Percentiles rank a stretch among this genome's conserved stretches.
Evolutionary conservation across 2,888 invertebrate genomes (phyloP).

Genomic region (Cepaea hortensis): DNA sequence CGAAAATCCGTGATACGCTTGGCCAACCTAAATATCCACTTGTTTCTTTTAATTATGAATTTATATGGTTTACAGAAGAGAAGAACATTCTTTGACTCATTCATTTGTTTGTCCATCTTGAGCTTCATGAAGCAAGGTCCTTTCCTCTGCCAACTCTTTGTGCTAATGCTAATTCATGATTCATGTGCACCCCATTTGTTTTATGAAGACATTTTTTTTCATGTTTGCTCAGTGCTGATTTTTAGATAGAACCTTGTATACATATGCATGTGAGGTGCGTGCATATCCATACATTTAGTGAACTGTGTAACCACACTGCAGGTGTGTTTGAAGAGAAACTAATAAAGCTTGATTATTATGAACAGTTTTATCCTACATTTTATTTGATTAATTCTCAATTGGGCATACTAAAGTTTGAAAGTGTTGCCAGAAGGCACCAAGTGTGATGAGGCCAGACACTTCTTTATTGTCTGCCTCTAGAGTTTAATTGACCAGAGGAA

Average conservation of each 20-base stretch:
- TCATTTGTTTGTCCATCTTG: neutral
- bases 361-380: too few species aligned
- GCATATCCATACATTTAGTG: neutral
- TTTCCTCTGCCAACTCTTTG: neutral
- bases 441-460: too few species aligned
- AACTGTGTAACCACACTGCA: neutral
- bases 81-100: conserved; percentile 31
- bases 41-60: conserved; percentile 39
- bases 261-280: neutral
- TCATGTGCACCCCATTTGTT: neutral
- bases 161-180: neutral
- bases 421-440: too few species aligned
- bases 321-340: neutral
- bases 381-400: too few species aligned
- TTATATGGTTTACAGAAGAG: conserved; percentile 10
- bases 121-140: neutral
- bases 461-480: too few species aligned
- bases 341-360: too few species aligned
- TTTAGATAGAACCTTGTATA: neutral
- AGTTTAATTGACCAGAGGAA: neutral
- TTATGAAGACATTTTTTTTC: neutral
- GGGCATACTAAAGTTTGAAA: too few species aligned
- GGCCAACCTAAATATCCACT: neutral
- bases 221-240: neutral
- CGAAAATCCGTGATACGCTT: conserved; percentile 52